These are phyloP conservation scores for Pimephales promelas DNA, from an alignment of 2,113 vertebrate species.

Conservation along the genomic window DNA sequence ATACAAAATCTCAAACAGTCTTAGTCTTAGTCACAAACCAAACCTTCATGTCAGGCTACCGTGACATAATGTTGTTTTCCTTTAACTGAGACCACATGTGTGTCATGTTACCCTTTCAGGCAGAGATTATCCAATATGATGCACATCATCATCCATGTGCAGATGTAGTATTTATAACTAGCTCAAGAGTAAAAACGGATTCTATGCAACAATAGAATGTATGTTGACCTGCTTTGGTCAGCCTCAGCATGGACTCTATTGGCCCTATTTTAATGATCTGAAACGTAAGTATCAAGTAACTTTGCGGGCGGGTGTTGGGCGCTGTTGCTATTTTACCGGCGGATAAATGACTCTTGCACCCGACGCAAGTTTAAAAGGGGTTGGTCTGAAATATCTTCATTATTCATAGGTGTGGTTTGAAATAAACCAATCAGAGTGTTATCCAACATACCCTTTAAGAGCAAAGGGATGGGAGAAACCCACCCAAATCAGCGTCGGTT, in stretches of 20 bases:
- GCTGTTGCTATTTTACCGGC: too few species aligned
- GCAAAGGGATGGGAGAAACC: too few species aligned
- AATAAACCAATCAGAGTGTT: too few species aligned
- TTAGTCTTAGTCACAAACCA: background rate
- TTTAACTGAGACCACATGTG: slow-evolving; percentile 55
- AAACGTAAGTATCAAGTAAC: too few species aligned
- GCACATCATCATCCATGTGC: slow-evolving; percentile 65
- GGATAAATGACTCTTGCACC: too few species aligned
- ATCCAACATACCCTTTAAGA: too few species aligned
- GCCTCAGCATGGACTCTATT: background rate
- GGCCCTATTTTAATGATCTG: too few species aligned
- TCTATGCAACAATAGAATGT: background rate
- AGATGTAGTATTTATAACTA: background rate
- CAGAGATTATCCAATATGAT: slow-evolving; percentile 10
- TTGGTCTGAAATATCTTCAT: too few species aligned
- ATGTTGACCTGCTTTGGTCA: background rate
- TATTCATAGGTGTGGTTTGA: too few species aligned
- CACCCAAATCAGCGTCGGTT: too few species aligned
- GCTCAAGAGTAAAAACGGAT: background rate
- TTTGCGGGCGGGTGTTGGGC: too few species aligned
- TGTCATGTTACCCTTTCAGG: slow-evolving; percentile 22
- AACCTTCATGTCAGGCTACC: background rate
- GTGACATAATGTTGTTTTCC: slow-evolving; percentile 51
- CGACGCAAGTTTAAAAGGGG: too few species aligned
- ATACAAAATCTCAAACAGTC: slow-evolving; percentile 3